Evolutionary conservation across 1,140 invertebrate genomes (phyloP), one percentile per base, ranked within the genome.

Genomic region (Aphaenogaster rudis): DNA sequence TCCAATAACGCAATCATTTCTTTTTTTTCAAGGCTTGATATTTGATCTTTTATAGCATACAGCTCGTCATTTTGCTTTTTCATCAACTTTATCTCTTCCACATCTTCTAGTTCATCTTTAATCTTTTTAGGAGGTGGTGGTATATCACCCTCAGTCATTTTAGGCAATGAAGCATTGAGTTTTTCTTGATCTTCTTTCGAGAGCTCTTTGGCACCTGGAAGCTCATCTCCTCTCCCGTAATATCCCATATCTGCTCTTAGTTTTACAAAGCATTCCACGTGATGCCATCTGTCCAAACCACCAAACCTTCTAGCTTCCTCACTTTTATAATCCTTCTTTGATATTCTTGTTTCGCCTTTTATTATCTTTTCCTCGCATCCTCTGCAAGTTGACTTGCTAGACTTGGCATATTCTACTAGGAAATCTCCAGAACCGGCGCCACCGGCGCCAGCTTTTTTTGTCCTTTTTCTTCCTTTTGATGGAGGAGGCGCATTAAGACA

Each of bases 191-290:
- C 98, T 86, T 98, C 98, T 90, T 97, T 96, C 11, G 95, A 96
- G 2, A 99, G 95, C 5, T 92, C 94, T 17, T 97, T 96, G 94
- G 97, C 98, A 0, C 99, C 98, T 86, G 97, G 97, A 50, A 99
- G 92, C 59, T 95, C 94, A 88, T 97, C 96, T 1, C 97, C 98
- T 66, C 95, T 95, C 48, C 96, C 97, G 93, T 96, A 97, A 95
- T 97, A 99, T 54, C 97, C 96, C 3, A 99, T 93, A 72, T 98
- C 97, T 85, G 96, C 95, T 66, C 98, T 95, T n/a, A 97, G 93
- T 91, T 98, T 96, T 9, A 96, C 97, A 96, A 99, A 99, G 94
- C 99, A 99, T 86, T 98, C 97, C 11, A 99, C 95, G 96, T 99
- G 99, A 95, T 99, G 97, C 99, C 99, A 99, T 39, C 97, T 94